Evolutionary conservation across 2,888 invertebrate genomes (phyloP).

Genomic region (Leucophenga maculata): DNA sequence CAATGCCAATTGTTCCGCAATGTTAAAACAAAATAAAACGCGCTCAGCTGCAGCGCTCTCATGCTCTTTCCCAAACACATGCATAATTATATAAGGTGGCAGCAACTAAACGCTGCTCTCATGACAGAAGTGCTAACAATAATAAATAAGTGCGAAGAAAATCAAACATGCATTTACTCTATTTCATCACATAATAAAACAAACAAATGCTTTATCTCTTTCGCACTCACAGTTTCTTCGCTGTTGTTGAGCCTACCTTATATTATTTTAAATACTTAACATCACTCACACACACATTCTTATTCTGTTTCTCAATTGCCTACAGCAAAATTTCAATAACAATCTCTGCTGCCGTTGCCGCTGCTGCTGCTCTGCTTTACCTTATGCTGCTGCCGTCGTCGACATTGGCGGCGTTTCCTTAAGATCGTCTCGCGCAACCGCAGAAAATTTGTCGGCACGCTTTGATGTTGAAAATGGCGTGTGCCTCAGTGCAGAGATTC

Average conservation of each 20-base stretch:
- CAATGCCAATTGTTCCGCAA: too few relatives aligned
- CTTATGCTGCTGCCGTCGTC: constrained; percentile 33
- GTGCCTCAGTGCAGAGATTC: constrained; percentile 72
- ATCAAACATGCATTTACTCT: too few relatives aligned
- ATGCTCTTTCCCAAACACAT: not conserved
- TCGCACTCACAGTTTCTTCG: too few relatives aligned
- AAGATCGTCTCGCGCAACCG: constrained; percentile 69
- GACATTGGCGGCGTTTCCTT: constrained; percentile 57
- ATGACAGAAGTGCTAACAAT: too few relatives aligned
- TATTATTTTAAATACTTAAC: too few relatives aligned
- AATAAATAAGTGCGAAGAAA: too few relatives aligned
- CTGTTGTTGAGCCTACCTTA: too few relatives aligned
- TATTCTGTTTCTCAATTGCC: not conserved
- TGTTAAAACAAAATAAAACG: too few relatives aligned
- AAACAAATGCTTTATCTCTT: too few relatives aligned
- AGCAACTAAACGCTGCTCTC: too few relatives aligned
- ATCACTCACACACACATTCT: not conserved
- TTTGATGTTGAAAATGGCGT: constrained; percentile 72
- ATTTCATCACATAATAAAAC: too few relatives aligned
- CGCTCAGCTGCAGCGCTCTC: not conserved
- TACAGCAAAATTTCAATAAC: not conserved
- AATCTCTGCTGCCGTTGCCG: not conserved
- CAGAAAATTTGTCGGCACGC: constrained; percentile 70
- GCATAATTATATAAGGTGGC: too few relatives aligned
- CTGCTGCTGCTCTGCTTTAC: not conserved